Base-by-base conservation (phyloP, 2,888 invertebrate species). In the Julus scanicus region DNA sequence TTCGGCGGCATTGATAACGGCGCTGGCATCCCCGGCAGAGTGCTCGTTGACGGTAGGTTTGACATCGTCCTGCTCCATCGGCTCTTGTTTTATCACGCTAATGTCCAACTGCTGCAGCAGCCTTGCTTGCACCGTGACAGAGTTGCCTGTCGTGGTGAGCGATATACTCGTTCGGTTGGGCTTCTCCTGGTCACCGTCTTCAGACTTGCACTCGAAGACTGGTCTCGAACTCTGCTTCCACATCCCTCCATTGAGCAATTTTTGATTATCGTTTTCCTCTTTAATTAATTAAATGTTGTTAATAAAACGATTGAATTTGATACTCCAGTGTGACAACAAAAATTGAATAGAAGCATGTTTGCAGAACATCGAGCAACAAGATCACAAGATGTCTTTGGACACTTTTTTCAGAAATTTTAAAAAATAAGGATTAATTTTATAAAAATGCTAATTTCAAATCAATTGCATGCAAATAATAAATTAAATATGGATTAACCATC, bases 51-150 rank as follows among this genome's bases (percentile, higher is more conserved):
- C n/a, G 17, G 40, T 5, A 40, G 39, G 39, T 84, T 84, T 40
- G 44, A 84, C 20, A 15, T 44, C 48, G 20, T 84, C 40, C 13
- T n/a, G 44, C 39, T 84, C 84, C 40, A 84, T n/a, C 6, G 84
- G 40, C 15, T 84, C 84, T 39, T 84, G 84, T 84, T 84, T 84
- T n/a, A 84, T 40, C 17, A 44, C n/a, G 37, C 40, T 84, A 2
- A 84, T 48, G n/a, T 84, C 84, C 8, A 71, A 29, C 29, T 71
- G 71, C 29, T 71, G 71, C 29, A 71, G 71, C 11, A 71, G 71
- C 29, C 71, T 2, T 29, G 71, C 71, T 20, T 71, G 71, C 71
- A 71, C 71, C 11, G 71, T 71, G 20, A 71, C 71, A 71, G 71
- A 71, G 11, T 71, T 71, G 20, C 71, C 29, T 1, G 71, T 71